phyloP scores from a whole-genome alignment of 2,888 invertebrate species.

The Tortricodes alternella region DNA sequence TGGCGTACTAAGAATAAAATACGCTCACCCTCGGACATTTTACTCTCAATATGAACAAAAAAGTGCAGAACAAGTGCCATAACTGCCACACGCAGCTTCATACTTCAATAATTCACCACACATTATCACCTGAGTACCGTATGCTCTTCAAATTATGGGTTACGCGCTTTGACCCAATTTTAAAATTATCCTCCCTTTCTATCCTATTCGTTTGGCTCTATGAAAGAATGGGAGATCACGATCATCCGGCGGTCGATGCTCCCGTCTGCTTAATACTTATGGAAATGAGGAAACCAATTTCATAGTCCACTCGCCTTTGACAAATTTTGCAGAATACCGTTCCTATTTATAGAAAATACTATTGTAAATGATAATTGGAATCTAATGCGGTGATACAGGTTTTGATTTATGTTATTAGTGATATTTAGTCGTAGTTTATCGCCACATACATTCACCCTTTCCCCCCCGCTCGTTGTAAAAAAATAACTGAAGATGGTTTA shows the following conservation, averaged over 20 bases:
- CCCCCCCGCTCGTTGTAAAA: too few relatives aligned
- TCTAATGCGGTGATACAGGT: not conserved
- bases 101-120: conserved; percentile 20
- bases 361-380: conserved; percentile 4
- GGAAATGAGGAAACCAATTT: conserved; percentile 33
- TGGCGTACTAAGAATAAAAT: too few relatives aligned
- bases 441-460: too few relatives aligned
- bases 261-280: conserved; percentile 30
- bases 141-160: conserved; percentile 17
- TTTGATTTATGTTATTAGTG: not conserved
- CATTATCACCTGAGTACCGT: conserved; percentile 20
- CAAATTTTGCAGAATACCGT: conserved; percentile 21
- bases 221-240: conserved; percentile 1
- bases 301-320: conserved; percentile 29
- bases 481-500: too few relatives aligned
- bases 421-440: too few relatives aligned
- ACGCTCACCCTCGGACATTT: not conserved
- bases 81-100: conserved; percentile 14
- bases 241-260: conserved; percentile 13
- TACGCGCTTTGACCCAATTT: conserved; percentile 33
- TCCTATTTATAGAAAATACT: not conserved
- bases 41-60: not conserved
- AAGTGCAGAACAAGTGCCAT: conserved; percentile 5
- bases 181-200: conserved; percentile 22
- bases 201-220: not conserved